Base-by-base conservation (phyloP, 2,113 vertebrate species). In the Pogonocichla stellata region DNA sequence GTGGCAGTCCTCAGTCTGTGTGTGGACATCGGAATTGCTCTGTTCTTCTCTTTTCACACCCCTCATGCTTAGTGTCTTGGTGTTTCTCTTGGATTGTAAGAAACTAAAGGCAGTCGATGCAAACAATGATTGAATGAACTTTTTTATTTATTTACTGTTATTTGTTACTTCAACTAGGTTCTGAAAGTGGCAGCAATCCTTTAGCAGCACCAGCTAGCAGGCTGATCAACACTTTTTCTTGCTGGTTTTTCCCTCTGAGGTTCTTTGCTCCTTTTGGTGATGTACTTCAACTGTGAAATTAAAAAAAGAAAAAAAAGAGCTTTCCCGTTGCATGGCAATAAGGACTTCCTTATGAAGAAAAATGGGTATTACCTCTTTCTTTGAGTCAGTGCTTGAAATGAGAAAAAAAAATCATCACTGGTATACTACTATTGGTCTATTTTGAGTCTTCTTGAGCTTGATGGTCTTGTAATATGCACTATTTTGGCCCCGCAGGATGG, bases 231-330 rank as follows among this genome's bases (percentile, higher is more conserved):
- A 83, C 19, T 51, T 72, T 66, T 85, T 77, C 90, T 85, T 85
- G 47, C 36, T 77, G 22, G 64, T 77, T 36, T 34, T 45, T 28
- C 70, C 57, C 18, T 57, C 40, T 14, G 14, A 14, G 11, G 3
- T 47, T 69, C 6, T 43, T 82, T 60, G 5, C 28, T 86, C 4
- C 14, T 86, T 92, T 58, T 90, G 54, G 33, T 86, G 72, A 81
- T 79, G 7, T 51, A 51, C 90, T 93, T 95, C 62, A 97, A 83
- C 73, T 83, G 50, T 88, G 94, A 93, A 88, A 60, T 81, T 40
- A 7, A 38, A 74, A 62, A 38, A 74, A 62, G 84, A 38, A 38
- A 36, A 36, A 50, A 0, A 18, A 1, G 5, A 29, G 51, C 70
- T 95, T 95, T 61, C 19, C 14, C 48, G 19, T 47, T 93, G 51